phyloP scores from a whole-genome alignment of 2,113 vertebrate genomes.

The Nycticorax nycticorax region DNA sequence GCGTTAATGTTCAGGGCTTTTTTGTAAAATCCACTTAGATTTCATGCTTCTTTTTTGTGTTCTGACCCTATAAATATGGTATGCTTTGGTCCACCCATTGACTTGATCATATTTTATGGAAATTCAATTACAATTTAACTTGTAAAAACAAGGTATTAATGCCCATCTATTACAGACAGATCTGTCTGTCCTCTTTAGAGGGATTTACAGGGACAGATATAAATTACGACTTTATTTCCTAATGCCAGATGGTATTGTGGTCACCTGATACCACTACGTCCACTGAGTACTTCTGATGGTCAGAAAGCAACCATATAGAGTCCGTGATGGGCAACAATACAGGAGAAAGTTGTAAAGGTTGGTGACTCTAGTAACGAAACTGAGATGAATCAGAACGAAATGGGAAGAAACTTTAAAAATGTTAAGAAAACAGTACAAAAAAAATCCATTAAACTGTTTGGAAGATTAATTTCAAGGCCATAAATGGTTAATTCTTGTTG shows the following conservation, averaged over 20 bases:
- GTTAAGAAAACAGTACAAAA: not conserved
- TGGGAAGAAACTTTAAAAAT: not conserved
- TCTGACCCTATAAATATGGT: not conserved
- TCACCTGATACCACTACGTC: not conserved
- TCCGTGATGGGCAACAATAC: not conserved
- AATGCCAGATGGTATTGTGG: not conserved
- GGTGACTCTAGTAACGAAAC: not conserved
- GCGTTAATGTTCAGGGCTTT: not conserved
- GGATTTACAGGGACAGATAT: not conserved
- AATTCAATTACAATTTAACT: not conserved
- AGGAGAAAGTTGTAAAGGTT: not conserved
- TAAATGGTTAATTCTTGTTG: not conserved
- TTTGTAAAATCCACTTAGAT: not conserved
- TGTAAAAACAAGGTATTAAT: not conserved
- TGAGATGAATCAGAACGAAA: not conserved
- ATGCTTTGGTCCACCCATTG: not conserved
- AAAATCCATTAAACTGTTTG: not conserved
- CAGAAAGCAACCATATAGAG: not conserved
- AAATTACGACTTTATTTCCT: not conserved
- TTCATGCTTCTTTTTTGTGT: not conserved
- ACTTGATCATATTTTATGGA: not conserved
- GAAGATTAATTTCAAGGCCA: not conserved
- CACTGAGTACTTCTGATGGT: not conserved
- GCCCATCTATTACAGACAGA: not conserved
- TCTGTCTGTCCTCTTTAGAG: not conserved